phyloP scores from a whole-genome alignment of 2,888 invertebrate genomes.

The Drosophila maculinotata region DNA sequence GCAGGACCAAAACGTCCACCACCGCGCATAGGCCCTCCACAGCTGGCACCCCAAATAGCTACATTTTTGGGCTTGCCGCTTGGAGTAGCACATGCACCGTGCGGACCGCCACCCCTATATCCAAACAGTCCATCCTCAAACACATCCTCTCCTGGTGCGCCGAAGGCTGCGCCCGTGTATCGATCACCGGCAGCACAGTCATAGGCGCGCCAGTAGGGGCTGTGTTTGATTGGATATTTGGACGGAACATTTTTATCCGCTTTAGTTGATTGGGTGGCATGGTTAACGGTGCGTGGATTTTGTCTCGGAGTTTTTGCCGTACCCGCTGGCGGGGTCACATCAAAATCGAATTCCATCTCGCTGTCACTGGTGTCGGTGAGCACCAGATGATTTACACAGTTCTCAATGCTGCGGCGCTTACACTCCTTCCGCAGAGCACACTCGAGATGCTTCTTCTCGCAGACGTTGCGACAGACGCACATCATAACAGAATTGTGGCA shows the following conservation, averaged over 20 bases:
- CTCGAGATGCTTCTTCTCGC: slow-evolving; percentile 85
- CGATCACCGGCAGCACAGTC: slow-evolving; percentile 73
- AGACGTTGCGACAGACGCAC: slow-evolving; percentile 77
- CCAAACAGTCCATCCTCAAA: slow-evolving; percentile 64
- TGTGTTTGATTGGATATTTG: slow-evolving; percentile 48
- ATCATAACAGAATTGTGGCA: slow-evolving; percentile 85
- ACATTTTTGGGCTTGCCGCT: background rate
- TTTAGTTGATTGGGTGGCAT: slow-evolving; percentile 87
- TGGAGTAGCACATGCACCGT: slow-evolving; percentile 13
- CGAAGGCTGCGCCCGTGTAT: slow-evolving; percentile 52
- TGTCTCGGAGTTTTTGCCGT: background rate
- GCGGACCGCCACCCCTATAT: slow-evolving; percentile 45
- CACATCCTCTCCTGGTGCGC: slow-evolving; percentile 33
- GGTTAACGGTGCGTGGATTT: slow-evolving; percentile 80
- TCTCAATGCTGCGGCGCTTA: slow-evolving; percentile 52
- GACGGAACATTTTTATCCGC: slow-evolving; percentile 82
- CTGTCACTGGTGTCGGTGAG: slow-evolving; percentile 83
- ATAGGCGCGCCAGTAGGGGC: slow-evolving; percentile 66
- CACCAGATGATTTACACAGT: slow-evolving; percentile 68
- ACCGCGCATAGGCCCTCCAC: slow-evolving; percentile 19
- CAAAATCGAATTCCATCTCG: slow-evolving; percentile 89
- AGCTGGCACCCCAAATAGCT: slow-evolving; percentile 1
- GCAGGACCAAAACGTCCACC: slow-evolving; percentile 5
- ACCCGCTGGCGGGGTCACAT: slow-evolving; percentile 89
- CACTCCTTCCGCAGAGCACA: slow-evolving; percentile 86